Conservation (phyloP, 2,797 vertebrate genomes). For the Eulemur mongoz region DNA sequence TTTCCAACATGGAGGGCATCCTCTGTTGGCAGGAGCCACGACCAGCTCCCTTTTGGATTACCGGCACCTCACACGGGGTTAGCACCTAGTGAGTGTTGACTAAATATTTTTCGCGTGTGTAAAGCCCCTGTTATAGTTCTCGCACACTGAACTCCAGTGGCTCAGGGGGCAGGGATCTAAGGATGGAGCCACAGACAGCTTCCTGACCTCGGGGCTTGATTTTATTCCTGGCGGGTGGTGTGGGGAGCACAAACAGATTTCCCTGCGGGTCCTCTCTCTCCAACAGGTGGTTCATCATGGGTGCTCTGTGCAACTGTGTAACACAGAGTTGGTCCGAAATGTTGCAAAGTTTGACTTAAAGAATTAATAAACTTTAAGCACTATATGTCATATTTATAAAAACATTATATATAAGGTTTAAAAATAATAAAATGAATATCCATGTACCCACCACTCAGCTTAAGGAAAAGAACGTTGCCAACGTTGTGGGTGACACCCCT, state of each 20-base stretch:
- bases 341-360: constrained; percentile 3
- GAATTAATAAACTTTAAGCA: not conserved
- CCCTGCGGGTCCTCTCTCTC: not conserved
- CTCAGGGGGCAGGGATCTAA: not conserved
- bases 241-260: not conserved
- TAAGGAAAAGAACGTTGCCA: not conserved
- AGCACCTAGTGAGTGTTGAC: not conserved
- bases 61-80: not conserved
- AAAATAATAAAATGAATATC: not conserved
- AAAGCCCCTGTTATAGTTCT: not conserved
- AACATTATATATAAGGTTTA: not conserved
- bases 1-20: not conserved
- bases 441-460: not conserved
- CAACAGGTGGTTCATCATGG: not conserved
- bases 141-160: not conserved
- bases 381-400: not conserved
- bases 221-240: not conserved
- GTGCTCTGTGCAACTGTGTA: not conserved
- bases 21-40: not conserved
- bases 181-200: not conserved
- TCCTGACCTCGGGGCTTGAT: not conserved
- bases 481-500: not conserved
- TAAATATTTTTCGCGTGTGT: not conserved
- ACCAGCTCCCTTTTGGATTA: not conserved
- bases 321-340: not conserved